Percentiles rank a stretch among this genome's conserved stretches.
phyloP scores from a whole-genome alignment of 2,888 invertebrate species.

The Aspidiotus rigidus region DNA sequence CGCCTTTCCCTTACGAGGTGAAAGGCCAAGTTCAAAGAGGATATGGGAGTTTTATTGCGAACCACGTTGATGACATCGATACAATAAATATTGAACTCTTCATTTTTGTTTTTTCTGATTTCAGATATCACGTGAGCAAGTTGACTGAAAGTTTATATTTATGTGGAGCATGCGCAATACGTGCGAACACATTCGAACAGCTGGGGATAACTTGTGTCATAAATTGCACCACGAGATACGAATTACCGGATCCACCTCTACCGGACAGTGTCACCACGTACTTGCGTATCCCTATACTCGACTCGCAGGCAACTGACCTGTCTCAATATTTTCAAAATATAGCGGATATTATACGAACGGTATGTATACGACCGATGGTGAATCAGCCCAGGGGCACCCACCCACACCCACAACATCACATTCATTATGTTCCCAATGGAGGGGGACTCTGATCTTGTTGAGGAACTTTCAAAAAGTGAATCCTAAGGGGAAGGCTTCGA shows the following conservation, averaged over 20 bases:
- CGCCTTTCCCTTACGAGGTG: too few relatives aligned
- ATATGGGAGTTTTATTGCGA: too few relatives aligned
- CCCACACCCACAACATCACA: too few relatives aligned
- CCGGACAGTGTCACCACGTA: conserved; percentile 49
- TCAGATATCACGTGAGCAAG: conserved; percentile 22
- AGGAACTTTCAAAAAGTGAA: too few relatives aligned
- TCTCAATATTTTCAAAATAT: conserved; percentile 64
- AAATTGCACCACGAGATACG: conserved; percentile 61
- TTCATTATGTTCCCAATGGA: too few relatives aligned
- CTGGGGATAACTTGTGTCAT: conserved; percentile 67
- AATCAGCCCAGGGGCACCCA: too few relatives aligned
- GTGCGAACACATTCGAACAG: conserved; percentile 52
- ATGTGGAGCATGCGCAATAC: conserved; percentile 29
- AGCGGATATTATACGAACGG: conserved; percentile 67
- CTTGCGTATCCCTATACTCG: conserved; percentile 62
- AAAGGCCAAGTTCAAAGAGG: too few relatives aligned
- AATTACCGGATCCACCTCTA: conserved; percentile 60
- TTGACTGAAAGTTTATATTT: conserved; percentile 22
- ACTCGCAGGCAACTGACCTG: conserved; percentile 63
- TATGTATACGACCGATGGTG: too few relatives aligned
- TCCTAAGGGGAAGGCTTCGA: too few relatives aligned
- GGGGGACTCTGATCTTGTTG: too few relatives aligned
- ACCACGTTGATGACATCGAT: conserved; percentile 5
- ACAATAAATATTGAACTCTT: conserved; percentile 8
- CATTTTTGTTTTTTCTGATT: not conserved